phyloP scores from a whole-genome alignment of 2,888 invertebrate species.

The Galerucella calmariensis region DNA sequence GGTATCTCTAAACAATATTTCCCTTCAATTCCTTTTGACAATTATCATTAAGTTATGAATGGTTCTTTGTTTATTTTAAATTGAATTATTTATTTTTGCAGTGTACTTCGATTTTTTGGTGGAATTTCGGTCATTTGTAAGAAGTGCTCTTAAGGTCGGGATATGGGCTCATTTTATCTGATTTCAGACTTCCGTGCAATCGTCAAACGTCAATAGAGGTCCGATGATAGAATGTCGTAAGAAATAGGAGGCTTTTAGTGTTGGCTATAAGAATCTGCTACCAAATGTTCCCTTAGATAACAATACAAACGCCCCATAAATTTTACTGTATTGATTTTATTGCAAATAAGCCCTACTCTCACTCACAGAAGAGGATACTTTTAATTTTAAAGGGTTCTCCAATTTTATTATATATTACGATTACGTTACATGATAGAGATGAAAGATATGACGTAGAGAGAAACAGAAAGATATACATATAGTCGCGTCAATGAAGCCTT shows the following conservation, averaged over 20 bases:
- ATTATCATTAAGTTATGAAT: too few species aligned
- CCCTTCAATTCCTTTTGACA: too few species aligned
- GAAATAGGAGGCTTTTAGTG: slow-evolving; percentile 55
- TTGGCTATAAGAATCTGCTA: slow-evolving; percentile 54
- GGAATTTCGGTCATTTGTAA: slow-evolving; percentile 17
- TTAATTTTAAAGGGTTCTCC: background rate
- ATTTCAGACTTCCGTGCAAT: slow-evolving; percentile 51
- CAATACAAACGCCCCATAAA: slow-evolving; percentile 58
- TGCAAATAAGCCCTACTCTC: slow-evolving; percentile 59
- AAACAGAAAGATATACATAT: too few species aligned
- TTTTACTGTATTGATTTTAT: slow-evolving; percentile 62
- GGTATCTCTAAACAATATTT: too few species aligned
- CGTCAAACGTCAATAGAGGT: slow-evolving; percentile 52
- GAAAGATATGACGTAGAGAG: too few species aligned
- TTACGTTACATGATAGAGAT: background rate
- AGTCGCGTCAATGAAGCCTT: too few species aligned
- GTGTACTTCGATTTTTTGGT: slow-evolving; percentile 15
- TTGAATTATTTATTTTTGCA: background rate
- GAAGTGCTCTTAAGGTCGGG: slow-evolving; percentile 33
- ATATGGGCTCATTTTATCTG: slow-evolving; percentile 54
- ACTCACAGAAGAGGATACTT: background rate
- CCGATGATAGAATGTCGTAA: slow-evolving; percentile 53
- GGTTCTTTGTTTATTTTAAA: background rate
- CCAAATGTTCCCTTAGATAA: slow-evolving; percentile 53
- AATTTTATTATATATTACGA: background rate